Conservation (phyloP, 1,140 invertebrate genomes). For the Telenomus remus region DNA sequence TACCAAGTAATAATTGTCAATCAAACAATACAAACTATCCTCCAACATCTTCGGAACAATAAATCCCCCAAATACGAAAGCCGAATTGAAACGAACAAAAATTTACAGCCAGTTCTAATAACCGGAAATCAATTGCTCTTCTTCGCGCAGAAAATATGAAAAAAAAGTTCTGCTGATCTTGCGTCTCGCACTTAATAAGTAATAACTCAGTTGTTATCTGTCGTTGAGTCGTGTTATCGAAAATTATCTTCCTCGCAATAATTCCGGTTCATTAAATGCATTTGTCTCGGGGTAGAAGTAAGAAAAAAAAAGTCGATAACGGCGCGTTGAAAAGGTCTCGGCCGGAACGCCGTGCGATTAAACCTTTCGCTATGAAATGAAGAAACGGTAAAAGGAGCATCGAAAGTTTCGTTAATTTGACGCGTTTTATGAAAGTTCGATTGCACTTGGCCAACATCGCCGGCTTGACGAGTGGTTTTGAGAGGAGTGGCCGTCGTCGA, state of each 20-base stretch:
- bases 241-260: constrained; percentile 29
- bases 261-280: constrained; percentile 48
- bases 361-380: constrained; percentile 40
- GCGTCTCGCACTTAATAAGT: constrained; percentile 2
- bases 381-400: constrained; percentile 46
- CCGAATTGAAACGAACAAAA: no score
- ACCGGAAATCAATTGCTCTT: no score
- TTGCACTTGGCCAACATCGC: constrained; percentile 22
- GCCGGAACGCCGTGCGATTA: constrained; percentile 31
- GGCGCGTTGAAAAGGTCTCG: constrained; percentile 17
- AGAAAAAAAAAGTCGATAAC: constrained; percentile 22
- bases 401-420: constrained; percentile 53
- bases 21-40: no score
- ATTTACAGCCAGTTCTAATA: no score
- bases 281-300: constrained; percentile 32
- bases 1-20: background rate
- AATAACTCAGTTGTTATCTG: constrained; percentile 1
- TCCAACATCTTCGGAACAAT: no score
- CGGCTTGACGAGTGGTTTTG: constrained; percentile 45
- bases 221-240: constrained; percentile 8
- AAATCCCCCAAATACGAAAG: no score
- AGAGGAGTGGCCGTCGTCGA: constrained; percentile 28
- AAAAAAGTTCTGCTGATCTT: background rate
- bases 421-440: constrained; percentile 55
- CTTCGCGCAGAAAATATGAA: no score